Percentiles rank a stretch among this genome's conserved stretches.
These are phyloP conservation scores for Morelia viridis DNA, from an alignment of 2,797 vertebrate species.

Conservation along the genomic window DNA sequence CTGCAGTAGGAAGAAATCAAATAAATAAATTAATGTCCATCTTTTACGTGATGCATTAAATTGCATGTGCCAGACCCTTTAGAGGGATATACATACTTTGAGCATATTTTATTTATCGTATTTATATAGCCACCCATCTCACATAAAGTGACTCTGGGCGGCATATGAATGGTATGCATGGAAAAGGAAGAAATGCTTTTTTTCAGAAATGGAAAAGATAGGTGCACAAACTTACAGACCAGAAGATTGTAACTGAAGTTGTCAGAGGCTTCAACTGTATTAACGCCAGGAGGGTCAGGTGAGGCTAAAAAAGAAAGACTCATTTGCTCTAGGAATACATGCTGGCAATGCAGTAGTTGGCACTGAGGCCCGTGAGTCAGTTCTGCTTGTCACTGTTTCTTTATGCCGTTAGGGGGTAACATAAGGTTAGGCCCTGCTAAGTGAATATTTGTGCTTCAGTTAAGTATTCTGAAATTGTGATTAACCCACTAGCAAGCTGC, in stretches of 20 bases:
- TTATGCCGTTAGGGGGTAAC: background rate
- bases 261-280: background rate
- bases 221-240: constrained; percentile 31
- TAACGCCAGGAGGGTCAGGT: background rate
- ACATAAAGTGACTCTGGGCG: too few relatives aligned
- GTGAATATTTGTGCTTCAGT: constrained; percentile 4
- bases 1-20: background rate
- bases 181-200: background rate
- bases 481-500: constrained; percentile 1
- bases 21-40: background rate
- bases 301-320: background rate
- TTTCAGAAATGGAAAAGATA: constrained; percentile 13
- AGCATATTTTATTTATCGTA: background rate
- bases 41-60: background rate
- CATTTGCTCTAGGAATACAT: constrained; percentile 8
- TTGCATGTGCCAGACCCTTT: background rate
- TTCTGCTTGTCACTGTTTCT: constrained; percentile 14
- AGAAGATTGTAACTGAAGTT: background rate
- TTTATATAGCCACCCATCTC: too few relatives aligned
- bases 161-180: constrained; percentile 7
- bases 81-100: background rate
- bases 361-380: constrained; percentile 19
- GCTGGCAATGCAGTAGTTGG: constrained; percentile 1
- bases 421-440: background rate
- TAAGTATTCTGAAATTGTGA: constrained; percentile 2